Percentiles rank a stretch among this genome's conserved stretches.
Conservation (phyloP, 2,888 invertebrate genomes). For the Dryomyza anilis region DNA sequence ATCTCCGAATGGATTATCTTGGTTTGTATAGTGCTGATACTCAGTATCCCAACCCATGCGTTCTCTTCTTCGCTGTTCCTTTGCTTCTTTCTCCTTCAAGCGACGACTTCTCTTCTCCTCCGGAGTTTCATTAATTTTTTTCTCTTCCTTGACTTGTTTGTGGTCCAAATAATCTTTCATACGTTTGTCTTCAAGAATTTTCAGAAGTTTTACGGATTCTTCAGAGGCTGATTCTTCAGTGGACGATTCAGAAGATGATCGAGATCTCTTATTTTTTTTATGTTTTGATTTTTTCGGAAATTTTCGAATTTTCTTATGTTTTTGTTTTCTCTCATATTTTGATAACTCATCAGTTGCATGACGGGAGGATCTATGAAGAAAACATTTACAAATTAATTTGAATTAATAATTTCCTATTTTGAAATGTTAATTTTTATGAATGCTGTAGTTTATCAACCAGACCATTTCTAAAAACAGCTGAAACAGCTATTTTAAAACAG, state of each 20-base stretch:
- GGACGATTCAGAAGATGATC: neutral
- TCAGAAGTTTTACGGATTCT: constrained; percentile 37
- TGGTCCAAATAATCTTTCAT: constrained; percentile 69
- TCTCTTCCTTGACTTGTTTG: constrained; percentile 72
- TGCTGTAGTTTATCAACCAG: too few relatives aligned
- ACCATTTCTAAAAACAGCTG: too few relatives aligned
- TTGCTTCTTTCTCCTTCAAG: constrained; percentile 87
- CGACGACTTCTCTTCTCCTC: constrained; percentile 90
- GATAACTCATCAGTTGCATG: too few relatives aligned
- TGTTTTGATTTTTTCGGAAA: neutral
- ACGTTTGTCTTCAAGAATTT: constrained; percentile 76
- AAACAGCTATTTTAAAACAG: too few relatives aligned
- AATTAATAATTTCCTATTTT: too few relatives aligned
- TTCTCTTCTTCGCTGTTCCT: constrained; percentile 84
- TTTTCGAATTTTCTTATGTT: too few relatives aligned
- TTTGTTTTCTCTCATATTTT: neutral
- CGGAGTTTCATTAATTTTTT: constrained; percentile 91
- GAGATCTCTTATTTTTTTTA: too few relatives aligned
- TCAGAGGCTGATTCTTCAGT: neutral
- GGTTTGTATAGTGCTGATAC: constrained; percentile 95
- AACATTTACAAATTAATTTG: too few relatives aligned
- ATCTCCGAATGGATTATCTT: constrained; percentile 99
- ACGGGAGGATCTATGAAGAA: too few relatives aligned
- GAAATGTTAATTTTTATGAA: too few relatives aligned
- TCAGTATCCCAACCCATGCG: constrained; percentile 98